Conservation (phyloP, 2,888 invertebrate genomes). For the Latheticus oryzae region DNA sequence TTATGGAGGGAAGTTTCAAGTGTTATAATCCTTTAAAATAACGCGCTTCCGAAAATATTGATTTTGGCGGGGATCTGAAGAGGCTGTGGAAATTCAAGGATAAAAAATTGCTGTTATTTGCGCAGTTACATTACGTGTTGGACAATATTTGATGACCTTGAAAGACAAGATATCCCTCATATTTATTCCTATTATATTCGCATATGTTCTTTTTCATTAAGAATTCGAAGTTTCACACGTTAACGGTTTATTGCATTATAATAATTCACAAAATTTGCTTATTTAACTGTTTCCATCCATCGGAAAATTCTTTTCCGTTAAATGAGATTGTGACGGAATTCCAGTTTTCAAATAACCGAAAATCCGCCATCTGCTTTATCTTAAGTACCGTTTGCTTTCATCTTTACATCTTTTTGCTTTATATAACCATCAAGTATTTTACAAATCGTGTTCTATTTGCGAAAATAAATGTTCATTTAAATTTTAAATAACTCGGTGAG, state of each 20-base stretch:
- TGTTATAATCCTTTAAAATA: slow-evolving; percentile 45
- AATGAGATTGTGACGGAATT: too few species aligned
- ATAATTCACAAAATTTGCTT: slow-evolving; percentile 4
- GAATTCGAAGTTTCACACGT: slow-evolving; percentile 4
- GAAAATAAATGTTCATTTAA: too few species aligned
- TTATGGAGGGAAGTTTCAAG: slow-evolving; percentile 45
- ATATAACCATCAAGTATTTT: too few species aligned
- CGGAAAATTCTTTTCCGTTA: too few species aligned
- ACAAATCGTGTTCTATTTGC: too few species aligned
- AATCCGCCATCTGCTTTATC: too few species aligned
- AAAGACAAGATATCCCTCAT: neutral
- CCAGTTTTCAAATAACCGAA: too few species aligned
- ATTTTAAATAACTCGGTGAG: too few species aligned
- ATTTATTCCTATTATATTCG: slow-evolving; percentile 10
- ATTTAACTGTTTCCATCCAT: slow-evolving; percentile 8
- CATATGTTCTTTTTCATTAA: neutral
- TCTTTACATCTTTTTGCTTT: too few species aligned
- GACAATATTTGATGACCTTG: slow-evolving; percentile 3
- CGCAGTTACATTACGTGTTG: slow-evolving; percentile 10
- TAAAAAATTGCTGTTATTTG: slow-evolving; percentile 24
- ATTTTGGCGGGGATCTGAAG: slow-evolving; percentile 34
- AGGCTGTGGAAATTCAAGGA: slow-evolving; percentile 21
- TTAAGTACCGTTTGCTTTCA: too few species aligned
- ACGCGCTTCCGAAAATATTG: slow-evolving; percentile 42
- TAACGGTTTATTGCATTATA: slow-evolving; percentile 4